Evolutionary conservation across 2,797 vertebrate genomes (phyloP), one percentile per base, ranked within the genome.

Genomic region (Octomys mimax): DNA sequence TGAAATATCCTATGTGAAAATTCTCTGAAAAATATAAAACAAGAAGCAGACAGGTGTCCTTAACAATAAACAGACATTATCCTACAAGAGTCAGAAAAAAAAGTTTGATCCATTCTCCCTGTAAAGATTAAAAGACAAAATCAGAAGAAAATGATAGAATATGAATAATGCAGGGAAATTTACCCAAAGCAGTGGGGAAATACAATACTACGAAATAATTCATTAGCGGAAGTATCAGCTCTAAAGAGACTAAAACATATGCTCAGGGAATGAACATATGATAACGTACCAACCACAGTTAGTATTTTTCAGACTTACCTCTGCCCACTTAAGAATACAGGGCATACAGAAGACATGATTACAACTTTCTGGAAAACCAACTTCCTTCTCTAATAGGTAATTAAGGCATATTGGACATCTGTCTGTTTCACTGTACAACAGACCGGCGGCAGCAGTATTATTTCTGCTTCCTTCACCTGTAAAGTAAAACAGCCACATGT

Each of bases 271-370:
- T 59, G 78, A 95, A 91, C 95, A 94, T 95, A 92, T 9, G 61
- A 1, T 89, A 73, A 94, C 46, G 31, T 79, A 36, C 82, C 73
- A 87, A 85, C 6, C 59, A 36, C 16, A 54, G 8, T 91, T 92
- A 95, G 91, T 93, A 95, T 5, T 96, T 96, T n/a, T 97, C 46
- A 93, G 54, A 92, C 96, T 99, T 98, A 99, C 99, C 99, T 99
- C 99, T 93, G 99, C 99, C 99, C 99, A 99, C 22, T 99, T 99
- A 96, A 99, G 99, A 97, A 99, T 99, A 97, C 99, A 99, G 97
- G 98, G 96, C 95, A 99, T 98, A 98, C 99, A 99, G 98, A 99
- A 99, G 97, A 99, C 98, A 81, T 99, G 99, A 98, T 98, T 99
- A 98, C 99, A 99, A 98, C 98, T 99, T 98, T 99, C 99, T 13